Evolutionary conservation across 2,113 vertebrate genomes (phyloP), one percentile per base, ranked within the genome.

Genomic region (Triplophysa dalaica): DNA sequence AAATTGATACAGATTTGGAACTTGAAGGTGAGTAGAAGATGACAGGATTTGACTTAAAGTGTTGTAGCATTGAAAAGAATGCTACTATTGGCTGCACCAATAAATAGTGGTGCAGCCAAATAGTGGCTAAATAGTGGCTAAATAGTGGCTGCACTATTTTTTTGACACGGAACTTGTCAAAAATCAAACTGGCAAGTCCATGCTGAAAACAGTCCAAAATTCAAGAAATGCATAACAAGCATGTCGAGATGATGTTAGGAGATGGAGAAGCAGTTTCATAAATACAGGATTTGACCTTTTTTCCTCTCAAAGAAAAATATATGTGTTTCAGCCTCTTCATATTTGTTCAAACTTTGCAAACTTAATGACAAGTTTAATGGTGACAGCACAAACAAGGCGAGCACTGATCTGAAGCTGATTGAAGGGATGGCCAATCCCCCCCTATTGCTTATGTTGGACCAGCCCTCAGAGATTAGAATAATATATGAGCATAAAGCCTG

Each of bases 401-500:
- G 74, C 87, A 87, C 91, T 93, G 89, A 93, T 79, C 52, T 6
- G 21, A 83, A 76, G 73, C 73, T 87, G 91, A 92, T 89, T 91
- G 90, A 93, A 92, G 91, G 90, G 87, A 90, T 76, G 87, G 88
- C 88, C 86, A 91, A 87, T 90, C 38, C 86, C 86, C 83, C 86
- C 62, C 22, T 85, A 84, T 88, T 93, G 92, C 87, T 94, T 92
- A 92, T 85, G 83, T 91, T 94, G 89, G 92, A 89, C 77, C 83
- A 0, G 80, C 84, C 68, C 87, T 87, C 88, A 80, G 81, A 91
- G 90, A 92, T 92, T 92, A 90, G 87, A 93, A 92, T 91, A 94
- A 93, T 90, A 92, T 91, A 76, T 83, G 82, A 77, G 80, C 85
- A 92, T 87, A 92, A 79, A 91, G 87, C 83, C 86, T 78, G 81